Conservation (phyloP, 1,140 invertebrate genomes). For the Aphelinus atriplicis region DNA sequence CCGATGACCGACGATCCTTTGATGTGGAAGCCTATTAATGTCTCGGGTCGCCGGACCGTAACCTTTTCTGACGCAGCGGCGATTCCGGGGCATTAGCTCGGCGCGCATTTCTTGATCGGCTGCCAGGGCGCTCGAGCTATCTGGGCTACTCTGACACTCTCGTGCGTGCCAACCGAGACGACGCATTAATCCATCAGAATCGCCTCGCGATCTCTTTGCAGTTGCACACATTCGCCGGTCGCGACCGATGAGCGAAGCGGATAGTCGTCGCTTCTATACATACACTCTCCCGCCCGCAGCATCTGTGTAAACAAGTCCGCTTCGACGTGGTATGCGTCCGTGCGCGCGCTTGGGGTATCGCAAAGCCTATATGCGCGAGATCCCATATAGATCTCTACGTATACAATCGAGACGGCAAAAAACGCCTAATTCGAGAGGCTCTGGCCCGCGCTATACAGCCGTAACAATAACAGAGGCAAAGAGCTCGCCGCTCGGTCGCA, state of each 20-base stretch:
- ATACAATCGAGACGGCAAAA: no score
- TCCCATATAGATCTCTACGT: no score
- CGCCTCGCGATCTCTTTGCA: not conserved
- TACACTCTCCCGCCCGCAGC: not conserved
- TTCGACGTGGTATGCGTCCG: not conserved
- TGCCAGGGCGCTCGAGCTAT: slow-evolving; percentile 40
- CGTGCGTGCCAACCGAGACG: slow-evolving; percentile 3
- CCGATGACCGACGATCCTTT: no score
- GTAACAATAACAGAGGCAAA: no score
- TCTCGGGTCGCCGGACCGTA: not conserved
- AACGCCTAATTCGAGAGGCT: no score
- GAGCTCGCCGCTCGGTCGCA: not conserved
- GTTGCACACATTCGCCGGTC: not conserved
- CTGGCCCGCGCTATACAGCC: no score
- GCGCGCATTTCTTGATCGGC: slow-evolving; percentile 30
- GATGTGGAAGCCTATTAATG: slow-evolving; percentile 21
- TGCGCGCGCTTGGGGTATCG: not conserved
- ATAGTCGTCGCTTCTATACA: not conserved
- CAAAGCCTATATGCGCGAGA: not conserved
- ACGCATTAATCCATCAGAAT: slow-evolving; percentile 37
- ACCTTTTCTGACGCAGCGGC: not conserved
- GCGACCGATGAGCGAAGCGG: not conserved
- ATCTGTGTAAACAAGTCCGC: slow-evolving; percentile 11
- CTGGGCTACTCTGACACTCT: slow-evolving; percentile 39
- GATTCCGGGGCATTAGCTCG: slow-evolving; percentile 3